A percentile compares a stretch with the other conserved stretches of the same genome.
These are phyloP conservation scores for Ctenopoma kingsleyae DNA, from an alignment of 2,797 vertebrate genomes.

Conservation along the genomic window DNA sequence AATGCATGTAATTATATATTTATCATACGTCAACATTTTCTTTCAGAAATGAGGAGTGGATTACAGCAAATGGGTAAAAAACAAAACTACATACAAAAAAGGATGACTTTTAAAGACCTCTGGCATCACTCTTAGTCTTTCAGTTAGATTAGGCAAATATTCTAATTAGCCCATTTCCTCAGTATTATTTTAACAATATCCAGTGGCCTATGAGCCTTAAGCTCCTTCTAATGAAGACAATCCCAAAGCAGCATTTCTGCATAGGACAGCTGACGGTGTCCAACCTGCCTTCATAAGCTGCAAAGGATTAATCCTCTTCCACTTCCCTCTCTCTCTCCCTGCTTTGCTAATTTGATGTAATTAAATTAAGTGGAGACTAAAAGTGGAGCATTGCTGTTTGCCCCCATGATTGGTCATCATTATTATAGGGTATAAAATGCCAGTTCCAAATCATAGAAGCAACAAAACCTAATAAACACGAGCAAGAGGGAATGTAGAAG, in stretches of 20 bases:
- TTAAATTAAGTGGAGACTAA: slow-evolving; percentile 80
- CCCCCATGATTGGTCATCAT: slow-evolving; percentile 73
- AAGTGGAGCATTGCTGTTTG: slow-evolving; percentile 70
- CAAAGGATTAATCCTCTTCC: slow-evolving; percentile 65
- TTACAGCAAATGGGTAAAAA: neutral
- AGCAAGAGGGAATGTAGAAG: slow-evolving; percentile 16
- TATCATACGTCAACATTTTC: neutral
- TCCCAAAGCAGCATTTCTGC: slow-evolving; percentile 65
- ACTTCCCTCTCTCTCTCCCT: slow-evolving; percentile 28
- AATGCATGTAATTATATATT: neutral
- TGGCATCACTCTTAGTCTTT: slow-evolving; percentile 13
- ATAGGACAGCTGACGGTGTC: slow-evolving; percentile 69
- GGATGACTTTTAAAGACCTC: slow-evolving; percentile 13
- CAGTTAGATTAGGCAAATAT: slow-evolving; percentile 45
- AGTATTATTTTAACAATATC: slow-evolving; percentile 74
- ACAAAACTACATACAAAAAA: slow-evolving; percentile 10
- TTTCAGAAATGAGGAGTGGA: neutral
- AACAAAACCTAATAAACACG: slow-evolving; percentile 57
- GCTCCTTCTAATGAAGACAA: slow-evolving; percentile 75
- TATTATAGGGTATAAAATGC: slow-evolving; percentile 67
- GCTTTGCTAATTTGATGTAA: slow-evolving; percentile 79
- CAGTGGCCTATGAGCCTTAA: slow-evolving; percentile 74
- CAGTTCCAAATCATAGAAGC: slow-evolving; percentile 50
- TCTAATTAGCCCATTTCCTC: slow-evolving; percentile 65
- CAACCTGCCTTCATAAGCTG: slow-evolving; percentile 77